Conservation (phyloP, 1,140 invertebrate genomes). For the Drosophila repleta region DNA sequence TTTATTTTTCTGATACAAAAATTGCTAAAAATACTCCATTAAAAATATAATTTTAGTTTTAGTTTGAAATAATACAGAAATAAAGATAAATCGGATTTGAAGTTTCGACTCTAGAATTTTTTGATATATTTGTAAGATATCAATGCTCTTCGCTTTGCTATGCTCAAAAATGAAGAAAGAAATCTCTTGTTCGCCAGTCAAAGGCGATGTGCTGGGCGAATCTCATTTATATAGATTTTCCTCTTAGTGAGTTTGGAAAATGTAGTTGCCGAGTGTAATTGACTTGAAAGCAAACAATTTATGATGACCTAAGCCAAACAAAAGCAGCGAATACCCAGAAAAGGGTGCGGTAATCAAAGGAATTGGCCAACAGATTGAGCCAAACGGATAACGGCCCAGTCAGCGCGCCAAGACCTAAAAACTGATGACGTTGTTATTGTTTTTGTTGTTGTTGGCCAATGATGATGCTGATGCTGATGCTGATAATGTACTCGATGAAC, state of each 20-base stretch:
- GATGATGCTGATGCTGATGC: constrained; percentile 51
- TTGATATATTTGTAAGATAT: too few relatives aligned
- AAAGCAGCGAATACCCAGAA: constrained; percentile 40
- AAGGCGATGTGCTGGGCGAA: too few relatives aligned
- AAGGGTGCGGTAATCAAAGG: constrained; percentile 81
- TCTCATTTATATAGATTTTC: too few relatives aligned
- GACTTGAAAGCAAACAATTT: constrained; percentile 80
- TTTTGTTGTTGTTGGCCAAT: constrained; percentile 32
- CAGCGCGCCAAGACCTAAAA: constrained; percentile 67
- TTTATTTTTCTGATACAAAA: too few relatives aligned
- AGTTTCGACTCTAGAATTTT: too few relatives aligned
- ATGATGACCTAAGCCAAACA: constrained; percentile 76
- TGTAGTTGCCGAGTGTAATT: constrained; percentile 48
- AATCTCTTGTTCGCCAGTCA: too few relatives aligned
- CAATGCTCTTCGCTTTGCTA: too few relatives aligned
- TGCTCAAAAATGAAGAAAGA: too few relatives aligned
- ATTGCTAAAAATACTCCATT: too few relatives aligned
- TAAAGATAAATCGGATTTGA: background rate
- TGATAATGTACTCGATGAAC: constrained; percentile 71
- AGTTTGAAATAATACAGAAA: background rate
- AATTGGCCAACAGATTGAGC: constrained; percentile 62
- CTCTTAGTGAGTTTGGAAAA: background rate
- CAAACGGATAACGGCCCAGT: constrained; percentile 69
- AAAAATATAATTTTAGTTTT: too few relatives aligned
- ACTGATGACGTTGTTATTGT: constrained; percentile 69